Evolutionary conservation across 1,140 invertebrate genomes (phyloP).

Genomic region (Cydia fagiglandana): DNA sequence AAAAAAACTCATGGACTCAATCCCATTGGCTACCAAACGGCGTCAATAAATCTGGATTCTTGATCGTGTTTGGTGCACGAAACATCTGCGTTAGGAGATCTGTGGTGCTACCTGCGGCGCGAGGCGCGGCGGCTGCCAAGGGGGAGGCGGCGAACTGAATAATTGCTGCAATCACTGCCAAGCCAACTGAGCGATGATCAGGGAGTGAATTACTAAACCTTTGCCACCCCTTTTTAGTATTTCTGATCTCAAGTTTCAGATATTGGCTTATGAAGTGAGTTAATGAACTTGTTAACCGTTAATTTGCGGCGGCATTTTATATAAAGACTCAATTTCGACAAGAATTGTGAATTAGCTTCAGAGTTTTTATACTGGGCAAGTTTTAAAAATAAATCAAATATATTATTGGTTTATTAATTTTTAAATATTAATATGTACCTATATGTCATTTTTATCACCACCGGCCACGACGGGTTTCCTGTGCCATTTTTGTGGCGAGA

Average conservation of each 20-base stretch:
- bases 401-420: neutral
- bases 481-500: slow-evolving; percentile 21
- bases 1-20: neutral
- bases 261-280: slow-evolving; percentile 23
- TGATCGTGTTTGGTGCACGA: neutral
- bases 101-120: slow-evolving; percentile 37
- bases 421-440: neutral
- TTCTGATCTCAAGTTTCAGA: slow-evolving; percentile 20
- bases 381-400: neutral
- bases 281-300: slow-evolving; percentile 4
- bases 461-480: neutral
- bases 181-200: slow-evolving; percentile 68
- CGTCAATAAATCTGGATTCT: slow-evolving; percentile 16
- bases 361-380: neutral
- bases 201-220: slow-evolving; percentile 50
- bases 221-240: slow-evolving; percentile 32
- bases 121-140: slow-evolving; percentile 42
- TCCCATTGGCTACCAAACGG: neutral
- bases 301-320: slow-evolving; percentile 9
- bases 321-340: neutral
- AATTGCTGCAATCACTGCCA: slow-evolving; percentile 70
- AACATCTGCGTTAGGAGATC: slow-evolving; percentile 23
- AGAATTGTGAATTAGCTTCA: neutral
- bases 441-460: neutral
- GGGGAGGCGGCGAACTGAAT: slow-evolving; percentile 65